A percentile compares a stretch with the other conserved stretches of the same genome.
Conservation (phyloP, 2,113 vertebrate species). For the Oryzias celebensis region DNA sequence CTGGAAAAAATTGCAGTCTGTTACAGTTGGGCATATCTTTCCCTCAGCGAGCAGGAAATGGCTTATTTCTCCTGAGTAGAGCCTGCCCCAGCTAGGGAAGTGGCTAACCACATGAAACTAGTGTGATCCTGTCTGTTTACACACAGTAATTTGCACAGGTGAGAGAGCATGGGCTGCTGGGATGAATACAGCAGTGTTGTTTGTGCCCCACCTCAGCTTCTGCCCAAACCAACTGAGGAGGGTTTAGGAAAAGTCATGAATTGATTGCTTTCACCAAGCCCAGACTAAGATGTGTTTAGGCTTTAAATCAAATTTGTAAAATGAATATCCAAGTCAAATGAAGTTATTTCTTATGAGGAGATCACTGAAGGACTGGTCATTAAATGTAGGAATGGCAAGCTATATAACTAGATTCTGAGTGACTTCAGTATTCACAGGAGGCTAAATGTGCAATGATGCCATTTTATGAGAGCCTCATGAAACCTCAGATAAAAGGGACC, state of each 20-base stretch:
- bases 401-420: conserved; percentile 1
- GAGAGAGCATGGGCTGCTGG: conserved; percentile 51
- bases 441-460: neutral
- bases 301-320: conserved; percentile 40
- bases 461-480: neutral
- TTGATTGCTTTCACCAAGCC: conserved; percentile 54
- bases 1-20: conserved; percentile 65
- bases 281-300: conserved; percentile 28
- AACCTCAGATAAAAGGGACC: conserved; percentile 3
- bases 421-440: conserved; percentile 3
- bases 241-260: conserved; percentile 51
- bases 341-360: conserved; percentile 10
- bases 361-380: conserved; percentile 3
- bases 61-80: conserved; percentile 68
- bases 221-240: conserved; percentile 13
- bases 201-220: conserved; percentile 15
- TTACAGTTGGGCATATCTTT: conserved; percentile 64
- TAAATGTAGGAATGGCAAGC: neutral
- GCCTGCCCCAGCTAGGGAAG: conserved; percentile 63
- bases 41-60: conserved; percentile 64
- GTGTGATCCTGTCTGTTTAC: conserved; percentile 60
- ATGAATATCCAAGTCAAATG: conserved; percentile 21
- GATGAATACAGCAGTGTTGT: conserved; percentile 58
- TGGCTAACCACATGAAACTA: conserved; percentile 73
- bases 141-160: conserved; percentile 72